A percentile compares a stretch with the other conserved stretches of the same genome.
Conservation (phyloP, 2,888 invertebrate species). For the Morpho achilles region DNA sequence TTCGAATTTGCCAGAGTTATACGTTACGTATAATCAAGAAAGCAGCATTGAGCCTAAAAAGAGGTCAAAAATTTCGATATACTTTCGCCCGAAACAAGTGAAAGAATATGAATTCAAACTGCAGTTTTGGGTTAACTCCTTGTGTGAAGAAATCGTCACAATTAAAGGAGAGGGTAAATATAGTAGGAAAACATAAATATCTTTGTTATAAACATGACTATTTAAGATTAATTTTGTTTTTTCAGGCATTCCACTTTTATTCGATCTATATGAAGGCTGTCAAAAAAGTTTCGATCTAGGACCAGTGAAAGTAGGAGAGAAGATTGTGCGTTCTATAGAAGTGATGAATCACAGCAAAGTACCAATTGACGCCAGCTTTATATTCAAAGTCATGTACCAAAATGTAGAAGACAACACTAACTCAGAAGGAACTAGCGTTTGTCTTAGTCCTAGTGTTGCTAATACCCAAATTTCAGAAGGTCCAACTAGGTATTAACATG, state of each 20-base stretch:
- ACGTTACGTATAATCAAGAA: constrained; percentile 60
- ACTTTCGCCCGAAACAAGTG: constrained; percentile 77
- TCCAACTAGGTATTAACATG: constrained; percentile 45
- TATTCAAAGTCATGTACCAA: constrained; percentile 71
- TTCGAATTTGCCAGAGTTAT: constrained; percentile 68
- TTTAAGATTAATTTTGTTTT: constrained; percentile 6
- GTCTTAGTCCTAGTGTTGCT: constrained; percentile 44
- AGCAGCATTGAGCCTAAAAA: constrained; percentile 56
- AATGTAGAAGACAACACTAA: constrained; percentile 44
- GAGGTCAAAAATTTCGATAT: constrained; percentile 66
- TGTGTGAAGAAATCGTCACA: constrained; percentile 66
- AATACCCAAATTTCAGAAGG: constrained; percentile 34
- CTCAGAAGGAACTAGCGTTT: constrained; percentile 61
- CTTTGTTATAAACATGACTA: too few relatives aligned
- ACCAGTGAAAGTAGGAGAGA: constrained; percentile 70
- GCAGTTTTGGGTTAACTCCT: constrained; percentile 75
- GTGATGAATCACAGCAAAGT: constrained; percentile 80
- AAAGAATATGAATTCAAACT: constrained; percentile 71
- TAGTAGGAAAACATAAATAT: neutral
- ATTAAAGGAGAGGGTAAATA: constrained; percentile 77
- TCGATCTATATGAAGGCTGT: constrained; percentile 69
- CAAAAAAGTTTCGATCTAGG: constrained; percentile 69
- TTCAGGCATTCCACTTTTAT: constrained; percentile 62
- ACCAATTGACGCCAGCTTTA: constrained; percentile 72
- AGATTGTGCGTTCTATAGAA: constrained; percentile 68